Base-by-base conservation (phyloP, 2,113 vertebrate species). In the Cygnus buccinator region DNA sequence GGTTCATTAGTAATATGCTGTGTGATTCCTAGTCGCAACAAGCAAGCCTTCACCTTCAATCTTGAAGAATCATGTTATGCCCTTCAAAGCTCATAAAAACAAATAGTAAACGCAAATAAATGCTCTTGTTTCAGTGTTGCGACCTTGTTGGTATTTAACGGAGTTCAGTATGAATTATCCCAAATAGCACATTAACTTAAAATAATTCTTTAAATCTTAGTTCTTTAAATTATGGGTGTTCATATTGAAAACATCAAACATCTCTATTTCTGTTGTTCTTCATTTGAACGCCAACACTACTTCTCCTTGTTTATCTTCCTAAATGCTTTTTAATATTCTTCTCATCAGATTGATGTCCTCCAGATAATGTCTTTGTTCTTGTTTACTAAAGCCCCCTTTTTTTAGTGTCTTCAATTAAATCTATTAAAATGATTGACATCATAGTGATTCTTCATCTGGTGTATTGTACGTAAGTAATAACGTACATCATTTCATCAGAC, bases 311-410 rank as follows among this genome's bases (percentile, higher is more conserved):
- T 91, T 68, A 79, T 89, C 44, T 82, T 91, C 33, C 31, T 66
- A 85, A 95, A 79, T 54, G 58, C 54, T 73, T 89, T 91, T 83
- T 85, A 95, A 55, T 84, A 76, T 11, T 62, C 21, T 41, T 96
- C 90, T 91, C 74, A 22, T 85, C 70, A 68, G 66, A 68, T 41
- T 44, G 55, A 62, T 83, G 41, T 39, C 5, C 0, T 91, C n/a
- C 41, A 93, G 54, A 80, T 74, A 73, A 18, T 57, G 41, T 65
- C 44, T 78, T 87, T 2, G 1, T 84, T 93, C 65, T 78, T 76
- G 7, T 84, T 19, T 84, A 63, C 35, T 82, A 83, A 71, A 4
- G 23, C 19, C 23, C 26, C 23, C 61, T 63, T 58, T 82, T 89
- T 91, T 72, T 78, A 71, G 20, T 19, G 35, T 95, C 29, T 84